Evolutionary conservation across 2,888 invertebrate species (phyloP), one percentile per base, ranked within the genome.

Genomic region (Archips xylosteana): DNA sequence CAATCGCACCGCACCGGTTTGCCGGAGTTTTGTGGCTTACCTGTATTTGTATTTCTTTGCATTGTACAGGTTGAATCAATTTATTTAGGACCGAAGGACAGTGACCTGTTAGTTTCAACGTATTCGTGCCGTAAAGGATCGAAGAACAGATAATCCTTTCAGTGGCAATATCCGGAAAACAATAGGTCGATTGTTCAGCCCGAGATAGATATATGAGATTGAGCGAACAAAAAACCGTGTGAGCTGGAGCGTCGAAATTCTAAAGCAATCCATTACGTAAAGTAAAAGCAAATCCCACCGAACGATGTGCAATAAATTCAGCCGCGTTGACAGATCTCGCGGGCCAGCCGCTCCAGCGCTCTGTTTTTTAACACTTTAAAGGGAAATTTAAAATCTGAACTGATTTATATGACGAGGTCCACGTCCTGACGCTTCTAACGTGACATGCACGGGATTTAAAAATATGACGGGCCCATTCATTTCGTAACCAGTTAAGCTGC

Each of bases 291-390:
- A 87, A 86, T 84, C 82, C 82, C 79, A 75, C 79, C 82, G 81
- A 84, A 83, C 83, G 85, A 85, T 82, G 82, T 77, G 85, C 83
- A 80, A 87, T 87, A 87, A 87, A 88, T 87, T 78, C 78, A 77
- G 76, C 76, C 79, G 78, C 82, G 83, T 85, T 85, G 87, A 86
- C 87, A 85, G 86, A 85, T 81, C 85, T 82, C 82, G 78, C 79
- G 78, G 80, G 81, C 81, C 79, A 81, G 62, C 64, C 65, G 78
- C 80, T 71, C 78, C 75, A 73, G 75, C 79, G 75, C 80, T 78
- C 81, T 79, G 81, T 78, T 81, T 86, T 83, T 83, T 83, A 84
- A 86, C 85, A 83, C 83, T 83, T 82, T 84, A 81, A 83, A 82
- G 81, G 82, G 81, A 86, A 86, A 83, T 85, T 82, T 80, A 81